Evolutionary conservation across 1,140 invertebrate species (phyloP), one percentile per base, ranked within the genome.

Genomic region (Papilio helenus): DNA sequence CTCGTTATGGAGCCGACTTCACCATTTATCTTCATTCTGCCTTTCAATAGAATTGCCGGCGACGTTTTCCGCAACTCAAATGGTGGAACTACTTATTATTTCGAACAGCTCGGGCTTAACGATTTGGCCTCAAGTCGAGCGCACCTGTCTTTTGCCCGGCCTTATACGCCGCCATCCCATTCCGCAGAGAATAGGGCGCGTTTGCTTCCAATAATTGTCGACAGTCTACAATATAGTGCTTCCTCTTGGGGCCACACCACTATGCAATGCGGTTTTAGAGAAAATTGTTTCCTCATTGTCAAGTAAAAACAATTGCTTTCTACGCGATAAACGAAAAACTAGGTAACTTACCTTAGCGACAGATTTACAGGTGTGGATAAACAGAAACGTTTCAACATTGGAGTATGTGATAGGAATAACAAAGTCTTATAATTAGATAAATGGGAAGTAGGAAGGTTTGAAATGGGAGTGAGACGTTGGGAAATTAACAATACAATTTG

Each of bases 1-100:
- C 89, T 94, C 91, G 92, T 94, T 94, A 93, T 88, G 86, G 84
- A 92, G 85, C 86, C 88, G 87, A 90, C 82, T 91, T 81, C 76
- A 87, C 88, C 91, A 94, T 94, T 93, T 94, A 92, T 93, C 93
- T 91, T 93, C 89, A 93, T 94, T 93, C 89, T 86, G 89, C 84
- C 90, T 92, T 94, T 91, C 90, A 93, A 91, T 93, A 85, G 89
- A 92, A 93, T 93, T 93, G 92, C 87, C 89, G 86, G 86, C 84
- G 91, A 94, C 91, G 87, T 92, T 89, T 86, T 83, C 89, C 90
- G 91, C 93, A 94, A 92, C 89, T 92, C 88, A 92, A 92, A 90
- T 87, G 88, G 79, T 88, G 81, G 87, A 90, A 91, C 90, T 91
- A 91, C 89, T 90, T 94, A 94, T 94, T 93, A 94, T 94, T 94